Evolutionary conservation across 2,888 invertebrate species (phyloP).

Genomic region (Chrysodeixis includens): DNA sequence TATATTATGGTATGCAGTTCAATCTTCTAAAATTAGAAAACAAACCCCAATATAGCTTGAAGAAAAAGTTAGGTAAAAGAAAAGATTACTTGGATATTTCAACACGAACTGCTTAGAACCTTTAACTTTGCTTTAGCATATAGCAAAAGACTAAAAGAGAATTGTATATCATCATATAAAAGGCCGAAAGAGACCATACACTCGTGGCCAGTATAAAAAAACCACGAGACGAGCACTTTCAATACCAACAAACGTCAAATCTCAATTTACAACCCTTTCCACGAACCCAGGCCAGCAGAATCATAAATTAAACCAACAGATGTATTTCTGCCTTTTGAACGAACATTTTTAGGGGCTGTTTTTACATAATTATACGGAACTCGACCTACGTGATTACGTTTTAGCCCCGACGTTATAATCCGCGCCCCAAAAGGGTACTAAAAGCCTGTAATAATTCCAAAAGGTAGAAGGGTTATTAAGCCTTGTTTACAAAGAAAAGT

Average conservation of each 20-base stretch:
- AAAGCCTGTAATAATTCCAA: conserved; percentile 52
- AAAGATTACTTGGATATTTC: too few relatives aligned
- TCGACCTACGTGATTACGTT: conserved; percentile 49
- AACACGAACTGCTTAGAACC: too few relatives aligned
- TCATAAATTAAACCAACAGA: conserved; percentile 49
- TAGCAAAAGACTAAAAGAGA: background rate
- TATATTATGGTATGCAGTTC: too few relatives aligned
- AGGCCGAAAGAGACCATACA: background rate
- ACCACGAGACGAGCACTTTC: background rate
- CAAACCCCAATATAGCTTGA: too few relatives aligned
- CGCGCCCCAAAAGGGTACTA: conserved; percentile 39
- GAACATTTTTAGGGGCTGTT: conserved; percentile 50
- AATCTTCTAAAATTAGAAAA: too few relatives aligned
- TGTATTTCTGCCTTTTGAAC: conserved; percentile 33
- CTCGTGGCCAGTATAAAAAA: background rate
- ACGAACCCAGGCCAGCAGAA: conserved; percentile 19
- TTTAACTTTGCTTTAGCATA: too few relatives aligned
- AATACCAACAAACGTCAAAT: conserved; percentile 12
- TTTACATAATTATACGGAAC: conserved; percentile 61
- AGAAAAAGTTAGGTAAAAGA: too few relatives aligned
- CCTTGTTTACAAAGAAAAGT: conserved; percentile 51
- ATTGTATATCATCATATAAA: background rate
- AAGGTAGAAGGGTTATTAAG: conserved; percentile 48
- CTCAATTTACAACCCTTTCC: conserved; percentile 17
- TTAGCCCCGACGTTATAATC: conserved; percentile 48